phyloP scores from a whole-genome alignment of 1,140 invertebrate species.

The Phthorimaea operculella region DNA sequence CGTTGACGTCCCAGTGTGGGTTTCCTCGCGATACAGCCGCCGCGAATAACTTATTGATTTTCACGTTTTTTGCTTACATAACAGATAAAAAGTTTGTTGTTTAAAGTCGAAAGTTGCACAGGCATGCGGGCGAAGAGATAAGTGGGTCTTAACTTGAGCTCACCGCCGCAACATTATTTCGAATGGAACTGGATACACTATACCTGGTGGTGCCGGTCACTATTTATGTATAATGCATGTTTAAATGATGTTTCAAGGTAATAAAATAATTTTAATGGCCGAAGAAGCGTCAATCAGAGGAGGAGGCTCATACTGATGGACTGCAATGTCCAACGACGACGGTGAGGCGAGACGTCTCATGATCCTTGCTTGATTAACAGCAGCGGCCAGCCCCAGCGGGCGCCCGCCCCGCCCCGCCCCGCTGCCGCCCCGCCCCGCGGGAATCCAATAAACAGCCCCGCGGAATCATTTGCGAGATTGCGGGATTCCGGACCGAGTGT shows the following conservation, averaged over 20 bases:
- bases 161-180: neutral
- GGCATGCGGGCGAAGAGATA: neutral
- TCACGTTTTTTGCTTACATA: constrained; percentile 10
- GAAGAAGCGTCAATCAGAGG: no score
- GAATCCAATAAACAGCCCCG: constrained; percentile 29
- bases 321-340: neutral
- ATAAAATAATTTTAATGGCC: no score
- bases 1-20: neutral
- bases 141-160: neutral
- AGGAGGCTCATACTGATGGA: no score
- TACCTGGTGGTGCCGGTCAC: no score
- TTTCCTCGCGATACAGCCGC: constrained; percentile 1
- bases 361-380: constrained; percentile 27
- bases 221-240: no score
- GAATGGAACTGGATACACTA: no score
- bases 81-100: constrained; percentile 1
- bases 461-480: constrained; percentile 36
- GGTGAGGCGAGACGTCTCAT: constrained; percentile 8
- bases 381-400: constrained; percentile 19
- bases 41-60: constrained; percentile 16
- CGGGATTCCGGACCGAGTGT: constrained; percentile 20
- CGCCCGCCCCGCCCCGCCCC: constrained; percentile 19
- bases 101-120: neutral
- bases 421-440: constrained; percentile 19
- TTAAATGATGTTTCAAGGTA: no score